Base-by-base conservation (phyloP, 2,797 vertebrate species). In the Tokudaia muenninki region DNA sequence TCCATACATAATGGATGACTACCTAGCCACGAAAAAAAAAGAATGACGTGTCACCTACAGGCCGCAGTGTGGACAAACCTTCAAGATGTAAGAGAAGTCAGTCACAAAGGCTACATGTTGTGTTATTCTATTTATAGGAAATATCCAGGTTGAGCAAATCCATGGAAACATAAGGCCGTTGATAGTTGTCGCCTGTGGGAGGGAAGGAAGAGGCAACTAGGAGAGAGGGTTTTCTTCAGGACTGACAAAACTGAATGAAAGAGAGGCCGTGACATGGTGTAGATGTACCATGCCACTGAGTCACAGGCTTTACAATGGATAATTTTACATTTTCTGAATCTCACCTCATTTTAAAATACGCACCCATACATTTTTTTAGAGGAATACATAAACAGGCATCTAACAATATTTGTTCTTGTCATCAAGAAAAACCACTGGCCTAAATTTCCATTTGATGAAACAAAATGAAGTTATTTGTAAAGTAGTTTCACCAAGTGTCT, bases 71-170 rank as follows among this genome's bases (percentile, higher is more conserved):
- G 37, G 24, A 29, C 4, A 12, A 57, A 16, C 24, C 44, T 44
- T 83, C 55, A 50, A 59, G 72, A 81, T 14, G 47, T 81, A 63
- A 57, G 47, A 87, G 74, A 80, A 88, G 17, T 50, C 1, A 47
- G 29, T 21, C 7, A 2, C 12, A 26, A n/a, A 29, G 34, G 26
- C 19, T 22, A 22, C 1, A 0, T n/a, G 1, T 5, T 50, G 1
- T 78, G 50, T 19, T 59, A 16, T n/a, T 44, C 55, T 17, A 21
- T 50, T 84, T 75, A 24, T 31, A 0, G 59, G 67, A 37, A 87
- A 52, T 78, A 10, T 82, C 3, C 14, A 79, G 47, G 84, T 44
- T 8, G 70, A 67, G n/a, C 61, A 79, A 47, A 87, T 74, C 44
- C 37, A 34, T 26, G 50, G 80, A 63, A 34, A 87, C 59, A 72